Conservation (phyloP, 2,113 vertebrate genomes). For the Aegithalos caudatus region DNA sequence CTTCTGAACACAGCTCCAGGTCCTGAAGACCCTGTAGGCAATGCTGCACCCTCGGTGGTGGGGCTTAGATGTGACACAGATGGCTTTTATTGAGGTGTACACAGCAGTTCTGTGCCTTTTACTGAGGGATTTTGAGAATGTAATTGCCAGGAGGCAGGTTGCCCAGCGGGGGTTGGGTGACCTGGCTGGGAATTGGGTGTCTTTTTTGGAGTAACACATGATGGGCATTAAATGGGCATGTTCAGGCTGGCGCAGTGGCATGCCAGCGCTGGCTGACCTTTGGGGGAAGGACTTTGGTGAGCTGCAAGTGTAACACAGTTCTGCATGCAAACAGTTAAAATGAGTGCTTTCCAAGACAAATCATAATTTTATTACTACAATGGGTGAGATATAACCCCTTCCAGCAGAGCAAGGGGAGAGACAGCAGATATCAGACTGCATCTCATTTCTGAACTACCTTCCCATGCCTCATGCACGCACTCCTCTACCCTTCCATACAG, state of each 20-base stretch:
- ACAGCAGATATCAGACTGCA: background rate
- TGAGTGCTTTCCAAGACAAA: background rate
- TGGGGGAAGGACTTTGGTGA: background rate
- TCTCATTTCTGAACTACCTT: background rate
- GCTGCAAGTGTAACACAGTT: background rate
- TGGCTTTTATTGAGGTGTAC: background rate
- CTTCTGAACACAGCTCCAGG: background rate
- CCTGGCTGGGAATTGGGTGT: background rate
- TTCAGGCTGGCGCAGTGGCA: background rate
- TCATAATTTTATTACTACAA: background rate
- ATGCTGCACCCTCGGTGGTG: background rate
- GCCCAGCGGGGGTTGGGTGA: rapidly evolving
- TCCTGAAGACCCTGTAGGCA: background rate
- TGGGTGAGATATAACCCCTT: background rate
- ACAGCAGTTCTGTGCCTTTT: rapidly evolving
- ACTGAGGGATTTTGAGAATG: background rate
- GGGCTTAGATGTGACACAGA: background rate
- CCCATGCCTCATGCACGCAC: background rate
- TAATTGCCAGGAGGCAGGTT: background rate
- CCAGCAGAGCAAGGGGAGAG: background rate
- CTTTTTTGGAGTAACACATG: background rate
- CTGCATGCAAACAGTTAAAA: background rate
- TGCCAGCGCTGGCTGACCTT: background rate
- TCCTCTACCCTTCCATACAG: background rate
- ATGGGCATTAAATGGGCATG: background rate